A percentile compares a stretch with the other conserved stretches of the same genome.
These are phyloP conservation scores for Malurus splendens DNA, from an alignment of 2,797 vertebrate species.

Conservation along the genomic window DNA sequence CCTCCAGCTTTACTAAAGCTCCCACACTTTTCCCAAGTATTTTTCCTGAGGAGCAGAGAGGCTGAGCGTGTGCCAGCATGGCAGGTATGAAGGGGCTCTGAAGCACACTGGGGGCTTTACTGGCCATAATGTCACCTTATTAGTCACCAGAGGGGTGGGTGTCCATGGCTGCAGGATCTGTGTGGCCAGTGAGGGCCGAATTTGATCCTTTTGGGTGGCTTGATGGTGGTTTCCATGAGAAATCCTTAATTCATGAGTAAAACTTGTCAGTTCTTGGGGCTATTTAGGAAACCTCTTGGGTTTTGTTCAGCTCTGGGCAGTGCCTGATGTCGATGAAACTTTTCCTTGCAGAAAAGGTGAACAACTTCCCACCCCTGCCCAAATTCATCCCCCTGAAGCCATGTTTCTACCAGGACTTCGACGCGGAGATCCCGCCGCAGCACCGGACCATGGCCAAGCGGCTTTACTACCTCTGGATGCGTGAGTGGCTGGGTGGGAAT, in stretches of 20 bases:
- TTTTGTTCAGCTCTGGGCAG: neutral
- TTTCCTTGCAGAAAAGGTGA: slow-evolving; percentile 74
- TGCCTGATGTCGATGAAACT: neutral
- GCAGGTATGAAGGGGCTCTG: slow-evolving; percentile 8
- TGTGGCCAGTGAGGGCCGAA: neutral
- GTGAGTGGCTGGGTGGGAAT: slow-evolving; percentile 74
- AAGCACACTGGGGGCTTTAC: neutral
- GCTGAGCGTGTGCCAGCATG: neutral
- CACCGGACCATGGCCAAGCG: slow-evolving; percentile 92
- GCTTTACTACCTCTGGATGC: slow-evolving; percentile 96
- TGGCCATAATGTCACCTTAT: neutral
- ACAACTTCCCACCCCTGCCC: slow-evolving; percentile 95
- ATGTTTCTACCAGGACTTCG: slow-evolving; percentile 97
- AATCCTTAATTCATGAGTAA: neutral
- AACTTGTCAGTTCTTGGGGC: neutral
- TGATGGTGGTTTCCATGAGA: neutral
- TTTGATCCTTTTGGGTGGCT: neutral
- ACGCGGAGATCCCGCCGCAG: slow-evolving; percentile 91
- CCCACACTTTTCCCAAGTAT: neutral
- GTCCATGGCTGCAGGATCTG: neutral
- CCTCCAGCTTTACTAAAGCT: slow-evolving; percentile 23
- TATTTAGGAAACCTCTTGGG: neutral
- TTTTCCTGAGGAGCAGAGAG: neutral
- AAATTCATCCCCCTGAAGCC: slow-evolving; percentile 93
- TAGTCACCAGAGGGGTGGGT: neutral